These are phyloP conservation scores for Triplophysa bombifrons DNA, from an alignment of 2,797 vertebrate species.

Conservation along the genomic window DNA sequence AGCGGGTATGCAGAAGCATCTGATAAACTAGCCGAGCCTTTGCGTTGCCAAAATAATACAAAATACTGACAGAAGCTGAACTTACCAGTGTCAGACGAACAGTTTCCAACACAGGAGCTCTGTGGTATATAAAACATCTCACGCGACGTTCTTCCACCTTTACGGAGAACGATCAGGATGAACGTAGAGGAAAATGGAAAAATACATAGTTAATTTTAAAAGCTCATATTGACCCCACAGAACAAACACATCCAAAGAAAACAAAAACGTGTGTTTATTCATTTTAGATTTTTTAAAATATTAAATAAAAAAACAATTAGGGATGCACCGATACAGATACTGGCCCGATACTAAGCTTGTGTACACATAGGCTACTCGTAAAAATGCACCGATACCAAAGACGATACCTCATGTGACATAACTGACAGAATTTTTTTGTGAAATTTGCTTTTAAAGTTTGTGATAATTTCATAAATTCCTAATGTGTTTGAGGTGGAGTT, in stretches of 20 bases:
- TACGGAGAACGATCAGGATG: slow-evolving; percentile 60
- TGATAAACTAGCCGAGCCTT: slow-evolving; percentile 31
- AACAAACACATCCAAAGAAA: neutral
- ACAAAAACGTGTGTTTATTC: neutral
- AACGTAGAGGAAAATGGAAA: slow-evolving; percentile 51
- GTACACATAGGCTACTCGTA: no score
- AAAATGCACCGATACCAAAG: no score
- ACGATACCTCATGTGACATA: no score
- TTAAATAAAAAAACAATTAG: neutral
- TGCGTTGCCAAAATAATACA: slow-evolving; percentile 28
- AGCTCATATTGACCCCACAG: neutral
- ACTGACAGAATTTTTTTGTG: no score
- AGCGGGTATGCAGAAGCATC: slow-evolving; percentile 41
- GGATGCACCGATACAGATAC: no score
- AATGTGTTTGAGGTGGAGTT: neutral
- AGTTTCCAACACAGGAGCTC: slow-evolving; percentile 91
- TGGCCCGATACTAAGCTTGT: no score
- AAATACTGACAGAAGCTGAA: slow-evolving; percentile 46
- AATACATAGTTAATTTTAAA: neutral
- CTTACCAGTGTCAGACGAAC: slow-evolving; percentile 81
- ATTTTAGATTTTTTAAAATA: neutral
- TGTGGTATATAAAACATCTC: slow-evolving; percentile 96
- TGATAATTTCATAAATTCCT: no score
- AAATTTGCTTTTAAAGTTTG: no score
- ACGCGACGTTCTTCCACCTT: slow-evolving; percentile 90